Evolutionary conservation across 1,140 invertebrate species (phyloP), one percentile per base, ranked within the genome.

Genomic region (Goniozus legneri): DNA sequence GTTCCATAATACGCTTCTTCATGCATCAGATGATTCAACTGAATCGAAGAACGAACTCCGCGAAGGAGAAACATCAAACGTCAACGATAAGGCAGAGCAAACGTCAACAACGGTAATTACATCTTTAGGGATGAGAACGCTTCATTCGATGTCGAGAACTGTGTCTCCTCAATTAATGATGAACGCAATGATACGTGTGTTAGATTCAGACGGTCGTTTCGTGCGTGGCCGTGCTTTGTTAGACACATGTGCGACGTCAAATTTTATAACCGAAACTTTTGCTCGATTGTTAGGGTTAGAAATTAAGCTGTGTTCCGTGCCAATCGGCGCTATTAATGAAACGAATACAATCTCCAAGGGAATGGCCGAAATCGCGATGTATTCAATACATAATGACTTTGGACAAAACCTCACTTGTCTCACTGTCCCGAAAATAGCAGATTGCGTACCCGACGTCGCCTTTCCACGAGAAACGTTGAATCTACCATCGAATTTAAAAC

Each of bases 401-500:
- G 10, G 15, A 13, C 34, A 34, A 36, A 20, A 16, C n/a, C 8
- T 41, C 2, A 34, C 37, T 2, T 41, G 41, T 27, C 15, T 48
- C 13, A 22, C 16, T 2, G 16, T 47, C 12, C 3, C 22, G 20
- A 12, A 31, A 2, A 48, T 42, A 3, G 10, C 38, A 0, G 36
- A 33, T 0, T 8, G 1, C 2, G 20, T 36, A 1, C 38, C 46
- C 12, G 10, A 2, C 2, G 18, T 34, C 24, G 3, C 12, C 6
- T 18, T 48, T 16, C 3, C 1, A 8, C 35, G 47, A 10, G 27
- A n/a, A 8, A 6, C 8, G 0, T 10, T 47, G 12, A 24, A 18
- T 10, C 30, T 51, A 30, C 43, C 33, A 0, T 1, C 24, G 8
- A 51, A 51, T 31, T 15, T 41, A 14, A 14, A 1, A 18, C n/a